A percentile compares a stretch with the other conserved stretches of the same genome.
These are phyloP conservation scores for Bambusicola thoracicus DNA, from an alignment of 2,113 vertebrate genomes.

Conservation along the genomic window DNA sequence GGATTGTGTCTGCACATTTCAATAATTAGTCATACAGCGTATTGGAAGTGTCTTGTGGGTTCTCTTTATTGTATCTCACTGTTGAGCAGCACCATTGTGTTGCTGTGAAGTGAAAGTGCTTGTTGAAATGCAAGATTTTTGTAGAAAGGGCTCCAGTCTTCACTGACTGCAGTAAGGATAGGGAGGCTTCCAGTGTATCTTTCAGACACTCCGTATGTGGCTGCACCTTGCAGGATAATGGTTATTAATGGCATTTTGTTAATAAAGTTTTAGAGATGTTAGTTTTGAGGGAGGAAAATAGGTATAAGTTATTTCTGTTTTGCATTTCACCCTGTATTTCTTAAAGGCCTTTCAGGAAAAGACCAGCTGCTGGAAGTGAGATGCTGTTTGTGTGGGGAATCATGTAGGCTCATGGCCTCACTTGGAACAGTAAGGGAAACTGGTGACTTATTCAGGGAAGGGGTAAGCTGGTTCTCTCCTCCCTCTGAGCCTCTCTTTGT, in stretches of 20 bases:
- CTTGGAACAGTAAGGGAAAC: background rate
- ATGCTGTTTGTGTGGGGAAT: background rate
- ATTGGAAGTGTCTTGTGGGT: background rate
- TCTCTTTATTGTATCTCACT: background rate
- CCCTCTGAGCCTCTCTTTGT: background rate
- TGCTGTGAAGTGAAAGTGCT: background rate
- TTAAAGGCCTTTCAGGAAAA: background rate
- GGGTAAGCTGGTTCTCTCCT: background rate
- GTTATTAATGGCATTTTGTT: background rate
- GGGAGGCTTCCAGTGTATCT: background rate
- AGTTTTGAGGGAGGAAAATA: background rate
- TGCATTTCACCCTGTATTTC: background rate
- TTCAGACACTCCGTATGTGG: background rate
- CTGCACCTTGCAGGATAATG: background rate
- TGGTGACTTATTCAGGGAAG: background rate
- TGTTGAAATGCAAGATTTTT: background rate
- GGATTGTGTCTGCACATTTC: constrained; percentile 9
- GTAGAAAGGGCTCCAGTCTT: background rate
- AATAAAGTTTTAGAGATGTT: background rate
- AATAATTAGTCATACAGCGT: background rate
- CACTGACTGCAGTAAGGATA: accelerated
- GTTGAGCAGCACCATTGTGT: background rate
- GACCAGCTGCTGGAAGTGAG: background rate
- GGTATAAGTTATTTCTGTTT: background rate
- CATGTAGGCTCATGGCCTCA: background rate